Evolutionary conservation across 2,113 vertebrate genomes (phyloP).

Genomic region (Fukomys damarensis): DNA sequence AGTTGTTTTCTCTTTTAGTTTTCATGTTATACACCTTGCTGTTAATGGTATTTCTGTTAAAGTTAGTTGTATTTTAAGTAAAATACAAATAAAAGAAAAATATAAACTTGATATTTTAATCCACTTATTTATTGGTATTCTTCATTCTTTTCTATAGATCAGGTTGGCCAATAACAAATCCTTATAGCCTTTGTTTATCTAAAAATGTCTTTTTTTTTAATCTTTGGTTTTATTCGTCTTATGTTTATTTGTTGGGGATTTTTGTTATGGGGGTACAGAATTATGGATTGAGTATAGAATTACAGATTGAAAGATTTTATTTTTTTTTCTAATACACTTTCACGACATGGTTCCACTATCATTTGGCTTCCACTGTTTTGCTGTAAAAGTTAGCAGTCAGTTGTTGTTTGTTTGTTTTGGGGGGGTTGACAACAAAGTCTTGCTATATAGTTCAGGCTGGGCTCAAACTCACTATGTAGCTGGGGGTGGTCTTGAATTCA

Average conservation of each 20-base stretch:
- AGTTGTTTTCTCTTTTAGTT: slow-evolving; percentile 15
- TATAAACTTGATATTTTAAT: background rate
- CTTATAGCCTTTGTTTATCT: slow-evolving; percentile 21
- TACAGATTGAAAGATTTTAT: background rate
- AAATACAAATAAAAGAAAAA: slow-evolving; percentile 17
- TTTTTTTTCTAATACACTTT: slow-evolving; percentile 29
- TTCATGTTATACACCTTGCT: background rate
- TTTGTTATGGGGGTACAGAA: background rate
- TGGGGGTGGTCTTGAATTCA: too few relatives aligned
- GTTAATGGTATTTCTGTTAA: background rate
- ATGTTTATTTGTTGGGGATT: background rate
- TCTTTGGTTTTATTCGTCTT: background rate
- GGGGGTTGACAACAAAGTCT: too few relatives aligned
- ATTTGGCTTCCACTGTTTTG: background rate
- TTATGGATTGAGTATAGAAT: background rate
- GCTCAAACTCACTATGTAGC: too few relatives aligned
- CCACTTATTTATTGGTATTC: background rate
- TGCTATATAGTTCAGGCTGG: too few relatives aligned
- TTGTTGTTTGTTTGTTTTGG: too few relatives aligned
- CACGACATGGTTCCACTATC: background rate
- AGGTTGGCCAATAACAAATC: background rate
- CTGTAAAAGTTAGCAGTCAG: background rate
- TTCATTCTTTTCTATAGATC: slow-evolving; percentile 36
- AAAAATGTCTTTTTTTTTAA: background rate
- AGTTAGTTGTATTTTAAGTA: slow-evolving; percentile 41